phyloP scores from a whole-genome alignment of 2,113 vertebrate species.

The Camarhynchus parvulus region DNA sequence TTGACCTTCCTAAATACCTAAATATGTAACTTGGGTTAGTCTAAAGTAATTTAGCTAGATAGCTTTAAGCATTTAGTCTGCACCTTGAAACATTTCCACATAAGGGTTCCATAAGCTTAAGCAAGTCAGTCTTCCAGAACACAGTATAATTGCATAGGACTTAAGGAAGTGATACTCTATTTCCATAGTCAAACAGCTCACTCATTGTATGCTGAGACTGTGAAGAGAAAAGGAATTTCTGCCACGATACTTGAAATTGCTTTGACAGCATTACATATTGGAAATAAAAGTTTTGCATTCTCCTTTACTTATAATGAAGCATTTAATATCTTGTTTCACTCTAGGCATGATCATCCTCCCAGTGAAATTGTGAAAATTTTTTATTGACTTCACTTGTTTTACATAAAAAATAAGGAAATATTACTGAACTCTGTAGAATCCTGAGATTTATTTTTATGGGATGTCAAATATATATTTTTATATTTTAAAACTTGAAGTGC shows the following conservation, averaged over 20 bases:
- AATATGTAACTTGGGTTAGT: background rate
- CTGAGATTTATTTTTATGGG: background rate
- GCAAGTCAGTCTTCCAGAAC: background rate
- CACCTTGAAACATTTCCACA: background rate
- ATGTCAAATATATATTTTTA: background rate
- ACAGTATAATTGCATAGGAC: background rate
- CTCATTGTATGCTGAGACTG: background rate
- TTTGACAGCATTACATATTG: background rate
- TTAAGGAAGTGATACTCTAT: background rate
- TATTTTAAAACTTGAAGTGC: background rate
- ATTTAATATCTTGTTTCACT: background rate
- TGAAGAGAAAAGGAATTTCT: background rate
- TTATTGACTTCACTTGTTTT: background rate
- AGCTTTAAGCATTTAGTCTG: background rate
- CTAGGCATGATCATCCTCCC: background rate
- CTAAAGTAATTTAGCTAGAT: background rate
- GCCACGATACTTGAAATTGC: background rate
- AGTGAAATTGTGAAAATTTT: background rate
- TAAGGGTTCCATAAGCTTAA: background rate
- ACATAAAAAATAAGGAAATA: background rate
- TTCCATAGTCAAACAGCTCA: background rate
- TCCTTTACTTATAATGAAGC: background rate
- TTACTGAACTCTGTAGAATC: background rate
- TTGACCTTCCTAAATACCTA: background rate
- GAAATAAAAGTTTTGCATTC: background rate